Conservation (phyloP, 2,888 invertebrate genomes). For the Drosophila maculinotata region DNA sequence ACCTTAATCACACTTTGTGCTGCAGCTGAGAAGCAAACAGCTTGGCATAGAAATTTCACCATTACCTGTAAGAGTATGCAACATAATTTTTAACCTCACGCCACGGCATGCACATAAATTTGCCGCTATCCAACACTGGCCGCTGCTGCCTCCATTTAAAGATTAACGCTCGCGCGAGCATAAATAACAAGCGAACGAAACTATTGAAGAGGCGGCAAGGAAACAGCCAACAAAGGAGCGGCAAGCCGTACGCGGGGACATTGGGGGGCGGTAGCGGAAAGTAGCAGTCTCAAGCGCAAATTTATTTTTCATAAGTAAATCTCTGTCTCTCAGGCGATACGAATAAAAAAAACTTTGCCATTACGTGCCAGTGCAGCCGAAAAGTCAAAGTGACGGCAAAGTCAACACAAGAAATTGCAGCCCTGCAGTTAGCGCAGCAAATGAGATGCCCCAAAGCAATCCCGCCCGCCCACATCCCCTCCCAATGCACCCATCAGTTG, state of each 20-base stretch:
- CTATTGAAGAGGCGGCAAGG: slow-evolving; percentile 61
- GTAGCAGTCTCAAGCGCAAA: slow-evolving; percentile 48
- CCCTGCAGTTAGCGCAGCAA: slow-evolving; percentile 54
- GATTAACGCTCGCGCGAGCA: slow-evolving; percentile 69
- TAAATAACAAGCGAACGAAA: slow-evolving; percentile 68
- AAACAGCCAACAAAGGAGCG: slow-evolving; percentile 41
- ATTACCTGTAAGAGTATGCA: slow-evolving; percentile 61
- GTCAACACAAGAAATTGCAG: slow-evolving; percentile 72
- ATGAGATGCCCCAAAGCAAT: slow-evolving; percentile 36
- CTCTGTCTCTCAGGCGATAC: slow-evolving; percentile 36
- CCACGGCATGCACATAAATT: slow-evolving; percentile 64
- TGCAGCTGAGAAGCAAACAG: slow-evolving; percentile 47
- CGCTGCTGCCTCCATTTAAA: slow-evolving; percentile 51
- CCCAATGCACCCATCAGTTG: slow-evolving; percentile 9
- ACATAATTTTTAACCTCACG: slow-evolving; percentile 69
- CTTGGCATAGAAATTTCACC: slow-evolving; percentile 47
- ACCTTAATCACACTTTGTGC: slow-evolving; percentile 67
- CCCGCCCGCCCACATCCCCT: not conserved
- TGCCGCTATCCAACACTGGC: slow-evolving; percentile 48
- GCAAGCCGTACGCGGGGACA: not conserved
- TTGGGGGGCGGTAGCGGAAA: not conserved
- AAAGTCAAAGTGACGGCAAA: slow-evolving; percentile 71
- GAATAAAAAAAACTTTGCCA: slow-evolving; percentile 39
- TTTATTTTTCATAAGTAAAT: slow-evolving; percentile 76
- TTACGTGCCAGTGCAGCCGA: slow-evolving; percentile 63